Evolutionary conservation across 2,888 invertebrate species (phyloP), one percentile per base, ranked within the genome.

Genomic region (Campoletis raptor): DNA sequence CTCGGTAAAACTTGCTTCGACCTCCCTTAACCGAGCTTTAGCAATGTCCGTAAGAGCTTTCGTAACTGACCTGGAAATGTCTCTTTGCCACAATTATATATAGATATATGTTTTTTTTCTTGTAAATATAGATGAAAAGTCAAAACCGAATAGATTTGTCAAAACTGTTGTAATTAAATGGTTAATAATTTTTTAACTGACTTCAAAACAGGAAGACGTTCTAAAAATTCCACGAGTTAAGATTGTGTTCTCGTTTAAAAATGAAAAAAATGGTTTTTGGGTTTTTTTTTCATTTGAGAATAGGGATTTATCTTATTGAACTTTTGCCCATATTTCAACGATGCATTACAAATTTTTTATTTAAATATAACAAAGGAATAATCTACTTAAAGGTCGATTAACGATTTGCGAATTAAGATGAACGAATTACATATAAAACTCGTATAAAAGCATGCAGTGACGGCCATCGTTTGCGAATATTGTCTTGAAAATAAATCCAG

Each of bases 31-130:
- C 8, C 18, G 73, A 77, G 81, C 67, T 66, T 78, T 73, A 21
- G 66, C 81, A 81, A 85, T 85, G 73, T 85, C 66, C 78, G 73
- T 78, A 52, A 78, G 73, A 78, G 81, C 85, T 85, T 85, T 85
- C 69, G 73, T 69, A 42, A 69, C 78, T 85, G 85, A 85, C 81
- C 85, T 78, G 73, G 30, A 85, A 81, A 81, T 67, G 85, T 85
- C 85, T 67, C 48, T 18, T 52, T 12, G 36, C 30, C 30, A 48
- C n/a, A 42, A 24, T 12, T 2, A 48, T 9, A 24, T 40, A 61
- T 42, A 30, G 30, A 30, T n/a, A 73, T 54, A 12, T 40, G 36
- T 40, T 24, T 61, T 24, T 21, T 30, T 15, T 61, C 30, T 24
- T 24, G 24, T 15, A 24, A 70, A 45, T 36, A 37, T 18, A 18